Percentiles rank a stretch among this genome's conserved stretches.
phyloP scores from a whole-genome alignment of 1,140 invertebrate species.

The Periplaneta americana region DNA sequence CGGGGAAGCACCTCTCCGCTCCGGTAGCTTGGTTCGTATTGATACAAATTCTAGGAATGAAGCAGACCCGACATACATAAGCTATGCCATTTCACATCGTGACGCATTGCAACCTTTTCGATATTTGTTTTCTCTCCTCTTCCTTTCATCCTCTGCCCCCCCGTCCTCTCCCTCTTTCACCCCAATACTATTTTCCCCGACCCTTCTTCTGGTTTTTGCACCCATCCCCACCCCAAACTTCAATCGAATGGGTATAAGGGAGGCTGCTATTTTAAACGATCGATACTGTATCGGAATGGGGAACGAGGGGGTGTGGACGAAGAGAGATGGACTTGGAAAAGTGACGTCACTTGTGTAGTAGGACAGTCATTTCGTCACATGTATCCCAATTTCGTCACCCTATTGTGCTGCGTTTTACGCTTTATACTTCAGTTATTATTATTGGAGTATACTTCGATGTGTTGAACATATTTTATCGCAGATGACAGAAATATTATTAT shows the following conservation, averaged over 20 bases:
- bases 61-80: neutral
- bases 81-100: neutral
- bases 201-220: neutral
- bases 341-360: neutral
- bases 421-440: no score
- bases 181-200: neutral
- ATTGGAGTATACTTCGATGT: no score
- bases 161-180: neutral
- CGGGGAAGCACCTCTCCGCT: no score
- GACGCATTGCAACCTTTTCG: neutral
- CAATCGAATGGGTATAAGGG: neutral
- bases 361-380: neutral
- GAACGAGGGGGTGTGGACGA: neutral
- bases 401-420: no score
- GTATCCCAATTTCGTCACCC: neutral
- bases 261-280: neutral
- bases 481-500: no score
- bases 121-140: neutral
- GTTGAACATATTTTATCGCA: no score
- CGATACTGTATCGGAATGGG: neutral
- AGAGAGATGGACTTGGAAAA: neutral
- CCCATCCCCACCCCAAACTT: neutral
- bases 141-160: neutral
- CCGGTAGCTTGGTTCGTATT: neutral
- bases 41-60: neutral